Evolutionary conservation across 2,888 invertebrate genomes (phyloP), one percentile per base, ranked within the genome.

Genomic region (Lithosia quadra): DNA sequence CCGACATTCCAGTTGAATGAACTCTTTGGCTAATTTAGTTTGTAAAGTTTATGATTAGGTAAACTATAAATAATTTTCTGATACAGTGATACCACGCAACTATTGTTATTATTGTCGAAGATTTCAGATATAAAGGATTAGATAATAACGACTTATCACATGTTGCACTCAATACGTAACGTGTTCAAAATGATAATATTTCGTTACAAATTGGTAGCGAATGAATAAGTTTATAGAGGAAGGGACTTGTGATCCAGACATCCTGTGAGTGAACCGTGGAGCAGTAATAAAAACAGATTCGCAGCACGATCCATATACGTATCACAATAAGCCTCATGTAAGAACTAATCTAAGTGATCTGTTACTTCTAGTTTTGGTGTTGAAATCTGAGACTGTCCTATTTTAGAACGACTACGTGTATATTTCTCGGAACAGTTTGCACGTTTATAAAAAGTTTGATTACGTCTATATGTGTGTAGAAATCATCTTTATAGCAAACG

Each of bases 201-300:
- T 66, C 69, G 68, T 69, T 74, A 75, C 61, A 66, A 77, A 80
- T 72, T 77, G 62, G 74, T 73, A 73, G 74, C 70, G 72, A 80
- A 81, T 79, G 74, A 81, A 77, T 76, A 82, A 75, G 76, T 83
- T 84, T 86, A 88, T 83, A 85, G 84, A 86, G 86, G 85, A 87
- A 82, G 82, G 74, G 78, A 81, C 77, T 82, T 81, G 79, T 83
- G 81, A 87, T 86, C 83, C 82, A 86, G 86, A 86, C 88, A 89
- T 90, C 88, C 89, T 88, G 88, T 83, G 78, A 72, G 77, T 73
- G 69, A 77, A 79, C 68, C 55, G 60, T 69, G 66, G 33, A 68
- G 64, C 43, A 68, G 63, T 72, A 72, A 81, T 84, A 84, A 79
- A 63, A 82, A 78, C 75, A 80, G 71, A 75, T 79, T 77, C 60